Evolutionary conservation across 2,888 invertebrate genomes (phyloP), one percentile per base, ranked within the genome.

Genomic region (Nemoura dubitans): DNA sequence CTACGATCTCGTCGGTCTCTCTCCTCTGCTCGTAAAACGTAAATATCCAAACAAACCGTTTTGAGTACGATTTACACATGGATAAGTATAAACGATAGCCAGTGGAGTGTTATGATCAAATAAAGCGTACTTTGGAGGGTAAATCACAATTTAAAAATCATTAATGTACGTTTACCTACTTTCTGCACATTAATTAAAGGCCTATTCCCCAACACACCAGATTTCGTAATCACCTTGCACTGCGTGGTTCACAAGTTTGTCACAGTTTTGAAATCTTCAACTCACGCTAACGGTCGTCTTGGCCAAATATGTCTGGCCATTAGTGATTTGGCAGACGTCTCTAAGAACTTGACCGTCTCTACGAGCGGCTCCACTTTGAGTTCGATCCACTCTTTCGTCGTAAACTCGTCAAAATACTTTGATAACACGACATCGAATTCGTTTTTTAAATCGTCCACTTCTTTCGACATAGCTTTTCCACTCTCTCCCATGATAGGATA

Each of bases 341-440:
- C 88, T 59, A 91, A 85, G 30, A 83, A 88, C 29, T 89, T 89
- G 7, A 92, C 87, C 87, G 90, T 89, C 29, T 89, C 88, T 76
- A 90, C 88, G 77, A 91, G 86, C 2, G 91, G 91, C 26, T 89
- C 89, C 3, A 92, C 89, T 87, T 90, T 90, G 86, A 91, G 90
- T 87, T 92, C 91, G 29, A 92, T 87, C 92, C 92, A 92, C 88
- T 92, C 92, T 0, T 89, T 89, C 5, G 91, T 89, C 2, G 91
- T 91, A 89, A 90, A 90, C 30, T 88, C 86, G 87, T 91, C 90
- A 88, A 89, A 91, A 88, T 91, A 91, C 85, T 89, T 88, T 0
- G 87, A 82, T 84, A 92, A 88, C 7, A 89, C 89, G 25, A 88
- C 88, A 76, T 87, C 88, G 36, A 90, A 89, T 77, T 89, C 88